Percentiles rank a stretch among this genome's conserved stretches.
phyloP scores from a whole-genome alignment of 2,888 invertebrate species.

The Actias luna region DNA sequence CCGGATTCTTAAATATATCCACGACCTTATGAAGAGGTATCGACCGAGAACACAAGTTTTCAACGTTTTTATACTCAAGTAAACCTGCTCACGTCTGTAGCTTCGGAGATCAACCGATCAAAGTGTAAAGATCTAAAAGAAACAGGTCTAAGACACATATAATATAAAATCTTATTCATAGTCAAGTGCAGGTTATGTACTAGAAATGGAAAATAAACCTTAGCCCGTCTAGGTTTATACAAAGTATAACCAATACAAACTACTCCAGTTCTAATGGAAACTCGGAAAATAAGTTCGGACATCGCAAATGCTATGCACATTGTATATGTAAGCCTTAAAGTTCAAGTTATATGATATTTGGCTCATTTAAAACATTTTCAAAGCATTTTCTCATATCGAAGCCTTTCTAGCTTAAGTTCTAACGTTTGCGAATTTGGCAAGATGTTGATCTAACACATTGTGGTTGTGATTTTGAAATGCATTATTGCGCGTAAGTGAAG shows the following conservation, averaged over 20 bases:
- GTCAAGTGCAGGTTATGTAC: not conserved
- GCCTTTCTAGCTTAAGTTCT: too few species aligned
- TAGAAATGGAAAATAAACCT: not conserved
- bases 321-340: not conserved
- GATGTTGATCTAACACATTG: too few species aligned
- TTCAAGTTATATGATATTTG: not conserved
- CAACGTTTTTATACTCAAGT: not conserved
- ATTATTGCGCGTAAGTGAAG: too few species aligned
- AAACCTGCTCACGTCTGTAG: not conserved
- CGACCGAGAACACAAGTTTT: not conserved
- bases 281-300: not conserved
- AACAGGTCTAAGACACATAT: not conserved
- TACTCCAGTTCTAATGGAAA: not conserved
- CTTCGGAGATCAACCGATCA: not conserved
- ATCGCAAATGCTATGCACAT: not conserved
- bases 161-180: not conserved
- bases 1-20: constrained; percentile 1
- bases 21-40: not conserved
- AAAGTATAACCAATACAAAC: too few species aligned
- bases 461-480: too few species aligned
- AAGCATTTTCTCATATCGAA: not conserved
- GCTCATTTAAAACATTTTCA: not conserved
- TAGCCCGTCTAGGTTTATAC: too few species aligned
- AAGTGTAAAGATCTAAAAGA: not conserved
- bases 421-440: too few species aligned